phyloP scores from a whole-genome alignment of 2,113 vertebrate genomes.

The Nycticebus coucang region DNA sequence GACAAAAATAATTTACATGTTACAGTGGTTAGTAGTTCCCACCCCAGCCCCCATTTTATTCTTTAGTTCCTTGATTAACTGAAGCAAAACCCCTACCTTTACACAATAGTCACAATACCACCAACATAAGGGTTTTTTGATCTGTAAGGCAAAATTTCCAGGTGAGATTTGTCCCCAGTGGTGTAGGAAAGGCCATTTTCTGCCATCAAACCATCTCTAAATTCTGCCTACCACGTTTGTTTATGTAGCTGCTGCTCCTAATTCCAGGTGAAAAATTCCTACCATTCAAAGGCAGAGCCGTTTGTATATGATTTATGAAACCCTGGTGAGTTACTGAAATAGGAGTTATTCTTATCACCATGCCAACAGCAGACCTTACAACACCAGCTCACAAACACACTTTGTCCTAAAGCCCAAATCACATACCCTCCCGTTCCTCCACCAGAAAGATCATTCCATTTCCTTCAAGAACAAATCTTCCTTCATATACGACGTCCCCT shows the following conservation, averaged over 20 bases:
- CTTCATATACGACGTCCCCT: neutral
- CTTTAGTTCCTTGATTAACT: neutral
- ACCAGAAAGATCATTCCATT: constrained; percentile 40
- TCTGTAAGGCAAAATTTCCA: neutral
- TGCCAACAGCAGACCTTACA: constrained; percentile 67
- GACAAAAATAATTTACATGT: neutral
- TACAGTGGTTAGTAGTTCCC: too few species aligned
- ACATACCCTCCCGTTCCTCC: neutral
- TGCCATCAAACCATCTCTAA: neutral
- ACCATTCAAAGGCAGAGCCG: constrained; percentile 45
- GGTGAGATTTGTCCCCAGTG: neutral
- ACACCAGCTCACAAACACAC: constrained; percentile 57
- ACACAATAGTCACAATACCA: neutral
- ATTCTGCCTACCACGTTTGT: neutral
- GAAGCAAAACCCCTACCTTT: neutral
- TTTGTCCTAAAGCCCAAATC: neutral
- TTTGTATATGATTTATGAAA: constrained; percentile 72
- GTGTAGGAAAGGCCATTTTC: constrained; percentile 14
- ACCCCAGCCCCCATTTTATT: too few species aligned
- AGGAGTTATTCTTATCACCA: constrained; percentile 66
- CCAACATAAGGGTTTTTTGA: neutral
- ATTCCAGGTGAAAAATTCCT: constrained; percentile 61
- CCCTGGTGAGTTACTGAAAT: constrained; percentile 67
- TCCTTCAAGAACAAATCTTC: constrained; percentile 57
- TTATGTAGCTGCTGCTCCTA: neutral